Conservation (phyloP, 2,888 invertebrate genomes). For the Junonia oenone region DNA sequence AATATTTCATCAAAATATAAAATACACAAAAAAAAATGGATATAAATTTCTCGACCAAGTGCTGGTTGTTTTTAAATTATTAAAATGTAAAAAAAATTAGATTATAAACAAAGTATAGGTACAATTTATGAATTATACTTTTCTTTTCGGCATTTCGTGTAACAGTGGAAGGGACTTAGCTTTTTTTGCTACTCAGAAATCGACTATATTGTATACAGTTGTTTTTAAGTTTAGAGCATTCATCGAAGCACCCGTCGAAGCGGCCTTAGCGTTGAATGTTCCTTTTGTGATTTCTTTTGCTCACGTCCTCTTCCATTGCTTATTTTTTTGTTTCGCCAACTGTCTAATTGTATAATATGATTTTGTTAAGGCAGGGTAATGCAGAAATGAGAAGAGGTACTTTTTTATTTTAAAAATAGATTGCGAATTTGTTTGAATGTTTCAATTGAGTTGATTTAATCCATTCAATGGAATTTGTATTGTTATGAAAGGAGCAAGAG, state of each 20-base stretch:
- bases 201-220: slow-evolving; percentile 44
- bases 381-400: slow-evolving; percentile 76
- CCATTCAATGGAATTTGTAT: slow-evolving; percentile 76
- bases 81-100: slow-evolving; percentile 80
- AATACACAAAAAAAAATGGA: slow-evolving; percentile 78
- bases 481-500: slow-evolving; percentile 73
- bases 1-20: slow-evolving; percentile 80
- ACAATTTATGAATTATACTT: slow-evolving; percentile 80
- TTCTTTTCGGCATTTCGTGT: slow-evolving; percentile 75
- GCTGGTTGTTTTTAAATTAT: slow-evolving; percentile 80
- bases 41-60: slow-evolving; percentile 79
- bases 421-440: slow-evolving; percentile 74
- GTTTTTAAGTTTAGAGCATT: slow-evolving; percentile 33
- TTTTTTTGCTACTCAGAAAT: slow-evolving; percentile 51
- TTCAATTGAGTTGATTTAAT: slow-evolving; percentile 75
- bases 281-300: slow-evolving; percentile 72
- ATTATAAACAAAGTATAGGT: slow-evolving; percentile 79
- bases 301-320: slow-evolving; percentile 76
- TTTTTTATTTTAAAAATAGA: slow-evolving; percentile 66
- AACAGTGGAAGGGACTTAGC: slow-evolving; percentile 64
- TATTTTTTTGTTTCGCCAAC: slow-evolving; percentile 66
- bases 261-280: slow-evolving; percentile 58
- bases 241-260: slow-evolving; percentile 39
- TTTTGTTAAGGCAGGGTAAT: slow-evolving; percentile 78
- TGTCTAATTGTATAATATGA: slow-evolving; percentile 73